A percentile compares a stretch with the other conserved stretches of the same genome.
Conservation (phyloP, 2,888 invertebrate genomes). For the Scotopteryx bipunctaria region DNA sequence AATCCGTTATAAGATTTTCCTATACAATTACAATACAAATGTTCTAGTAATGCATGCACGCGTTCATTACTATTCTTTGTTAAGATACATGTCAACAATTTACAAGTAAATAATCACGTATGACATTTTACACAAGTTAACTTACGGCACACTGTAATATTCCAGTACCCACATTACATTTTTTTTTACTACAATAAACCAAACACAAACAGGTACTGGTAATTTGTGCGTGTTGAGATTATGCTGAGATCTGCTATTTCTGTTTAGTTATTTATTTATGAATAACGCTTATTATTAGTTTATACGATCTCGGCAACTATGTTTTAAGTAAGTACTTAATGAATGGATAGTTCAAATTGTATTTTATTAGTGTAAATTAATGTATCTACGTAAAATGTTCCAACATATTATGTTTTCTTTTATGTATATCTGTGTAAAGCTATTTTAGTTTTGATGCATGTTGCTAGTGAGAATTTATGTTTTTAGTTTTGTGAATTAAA, state of each 20-base stretch:
- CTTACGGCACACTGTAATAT: neutral
- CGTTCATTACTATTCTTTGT: neutral
- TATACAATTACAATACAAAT: constrained; percentile 7
- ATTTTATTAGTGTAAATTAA: constrained; percentile 10
- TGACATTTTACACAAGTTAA: constrained; percentile 2
- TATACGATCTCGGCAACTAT: constrained; percentile 18
- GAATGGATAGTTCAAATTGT: constrained; percentile 7
- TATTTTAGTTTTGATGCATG: constrained; percentile 20
- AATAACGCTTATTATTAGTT: constrained; percentile 11
- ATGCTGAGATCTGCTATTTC: constrained; percentile 23
- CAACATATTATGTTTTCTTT: constrained; percentile 1
- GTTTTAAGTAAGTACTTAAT: constrained; percentile 19
- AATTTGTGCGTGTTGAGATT: constrained; percentile 10
- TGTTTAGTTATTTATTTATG: constrained; percentile 11
- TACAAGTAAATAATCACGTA: neutral
- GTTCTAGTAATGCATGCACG: constrained; percentile 4
- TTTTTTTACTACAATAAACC: neutral
- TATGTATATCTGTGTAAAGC: constrained; percentile 12
- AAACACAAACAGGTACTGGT: neutral
- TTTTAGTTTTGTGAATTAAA: constrained; percentile 16
- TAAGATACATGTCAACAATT: neutral
- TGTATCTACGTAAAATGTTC: constrained; percentile 8
- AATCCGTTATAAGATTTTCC: constrained; percentile 15
- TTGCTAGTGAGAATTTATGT: constrained; percentile 7
- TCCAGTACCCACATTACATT: neutral